Percentiles rank a stretch among this genome's conserved stretches.
phyloP scores from a whole-genome alignment of 2,888 invertebrate species.

The Rhimphoctona megacephalus region DNA sequence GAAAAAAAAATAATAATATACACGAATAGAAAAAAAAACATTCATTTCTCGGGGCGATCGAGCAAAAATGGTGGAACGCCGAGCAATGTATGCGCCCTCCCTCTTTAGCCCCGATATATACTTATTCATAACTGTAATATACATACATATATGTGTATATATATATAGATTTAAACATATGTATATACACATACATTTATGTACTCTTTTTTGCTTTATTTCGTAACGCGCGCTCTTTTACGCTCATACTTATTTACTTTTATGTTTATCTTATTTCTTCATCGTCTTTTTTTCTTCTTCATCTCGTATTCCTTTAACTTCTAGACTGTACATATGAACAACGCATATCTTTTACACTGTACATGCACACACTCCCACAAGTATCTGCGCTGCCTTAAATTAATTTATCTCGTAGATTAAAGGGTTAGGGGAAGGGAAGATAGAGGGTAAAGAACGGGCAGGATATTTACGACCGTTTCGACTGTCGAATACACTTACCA shows the following conservation, averaged over 20 bases:
- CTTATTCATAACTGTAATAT: slow-evolving; percentile 82
- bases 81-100: slow-evolving; percentile 75
- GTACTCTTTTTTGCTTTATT: slow-evolving; percentile 75
- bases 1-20: slow-evolving; percentile 29
- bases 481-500: slow-evolving; percentile 71
- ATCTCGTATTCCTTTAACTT: slow-evolving; percentile 71
- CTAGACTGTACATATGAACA: slow-evolving; percentile 85
- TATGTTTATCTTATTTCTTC: slow-evolving; percentile 69
- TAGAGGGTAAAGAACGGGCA: slow-evolving; percentile 63
- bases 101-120: slow-evolving; percentile 76
- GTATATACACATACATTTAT: slow-evolving; percentile 11
- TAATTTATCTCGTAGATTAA: slow-evolving; percentile 69
- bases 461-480: slow-evolving; percentile 70
- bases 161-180: no score
- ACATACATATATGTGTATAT: slow-evolving; percentile 70
- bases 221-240: slow-evolving; percentile 57
- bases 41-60: slow-evolving; percentile 57
- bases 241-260: slow-evolving; percentile 61
- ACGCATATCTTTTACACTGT: slow-evolving; percentile 84
- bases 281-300: slow-evolving; percentile 68
- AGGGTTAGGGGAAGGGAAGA: background rate
- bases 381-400: slow-evolving; percentile 80
- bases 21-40: slow-evolving; percentile 30
- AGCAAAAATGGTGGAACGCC: slow-evolving; percentile 49
- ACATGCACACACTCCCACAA: slow-evolving; percentile 83